phyloP scores from a whole-genome alignment of 2,888 invertebrate species.

The Beris morrisii region DNA sequence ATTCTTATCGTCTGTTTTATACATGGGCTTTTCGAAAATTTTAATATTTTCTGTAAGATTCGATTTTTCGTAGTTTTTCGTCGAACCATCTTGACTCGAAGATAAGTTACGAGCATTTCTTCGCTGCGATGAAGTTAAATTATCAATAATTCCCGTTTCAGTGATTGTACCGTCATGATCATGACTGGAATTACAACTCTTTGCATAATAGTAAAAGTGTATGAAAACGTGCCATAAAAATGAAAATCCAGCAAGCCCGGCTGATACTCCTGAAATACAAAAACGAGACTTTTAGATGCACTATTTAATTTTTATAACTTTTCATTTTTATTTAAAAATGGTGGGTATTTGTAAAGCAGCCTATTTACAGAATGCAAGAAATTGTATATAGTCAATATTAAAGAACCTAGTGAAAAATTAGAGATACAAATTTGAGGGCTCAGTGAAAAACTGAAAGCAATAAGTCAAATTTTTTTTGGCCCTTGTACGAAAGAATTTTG shows the following conservation, averaged over 20 bases:
- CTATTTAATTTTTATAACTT: not conserved
- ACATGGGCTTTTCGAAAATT: constrained; percentile 39
- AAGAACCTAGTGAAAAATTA: too few species aligned
- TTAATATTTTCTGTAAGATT: constrained; percentile 34
- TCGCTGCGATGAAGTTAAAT: constrained; percentile 33
- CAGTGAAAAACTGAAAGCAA: too few species aligned
- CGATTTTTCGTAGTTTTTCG: constrained; percentile 27
- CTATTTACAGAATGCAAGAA: too few species aligned
- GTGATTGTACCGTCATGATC: not conserved
- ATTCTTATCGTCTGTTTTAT: constrained; percentile 40
- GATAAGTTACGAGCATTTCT: constrained; percentile 14
- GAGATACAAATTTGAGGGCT: too few species aligned
- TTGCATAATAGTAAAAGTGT: constrained; percentile 38
- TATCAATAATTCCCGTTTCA: constrained; percentile 34
- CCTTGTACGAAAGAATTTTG: too few species aligned
- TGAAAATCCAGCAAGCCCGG: constrained; percentile 41
- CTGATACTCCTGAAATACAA: constrained; percentile 38
- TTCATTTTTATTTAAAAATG: not conserved
- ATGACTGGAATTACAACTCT: constrained; percentile 30
- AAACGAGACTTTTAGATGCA: constrained; percentile 3
- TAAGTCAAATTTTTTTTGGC: too few species aligned
- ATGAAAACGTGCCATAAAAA: constrained; percentile 41
- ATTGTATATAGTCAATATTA: too few species aligned
- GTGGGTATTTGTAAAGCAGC: too few species aligned
- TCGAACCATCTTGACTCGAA: not conserved